These are phyloP conservation scores for Romanogobio albipinnatus DNA, from an alignment of 2,113 vertebrate genomes.

Conservation along the genomic window DNA sequence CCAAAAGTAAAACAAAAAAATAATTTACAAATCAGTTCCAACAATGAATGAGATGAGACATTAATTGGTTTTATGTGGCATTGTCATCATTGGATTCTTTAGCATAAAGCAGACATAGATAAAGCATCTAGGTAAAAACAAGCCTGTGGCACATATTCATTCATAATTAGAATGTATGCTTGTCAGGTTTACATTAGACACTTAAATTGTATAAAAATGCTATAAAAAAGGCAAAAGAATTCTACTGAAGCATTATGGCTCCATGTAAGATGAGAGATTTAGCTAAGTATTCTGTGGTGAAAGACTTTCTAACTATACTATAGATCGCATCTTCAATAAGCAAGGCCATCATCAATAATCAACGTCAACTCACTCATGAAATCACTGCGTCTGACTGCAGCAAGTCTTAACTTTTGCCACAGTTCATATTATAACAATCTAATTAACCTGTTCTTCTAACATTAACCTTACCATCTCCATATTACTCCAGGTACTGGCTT, in stretches of 20 bases:
- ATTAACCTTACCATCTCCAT: background rate
- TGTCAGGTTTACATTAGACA: background rate
- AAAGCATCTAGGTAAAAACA: constrained; percentile 11
- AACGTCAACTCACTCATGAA: background rate
- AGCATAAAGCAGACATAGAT: background rate
- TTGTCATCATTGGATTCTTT: constrained; percentile 9
- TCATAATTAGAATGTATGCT: background rate
- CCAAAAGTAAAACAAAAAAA: background rate
- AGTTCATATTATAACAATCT: background rate
- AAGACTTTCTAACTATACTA: background rate
- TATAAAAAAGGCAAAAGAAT: constrained; percentile 24
- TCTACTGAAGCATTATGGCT: background rate
- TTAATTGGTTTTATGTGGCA: constrained; percentile 6
- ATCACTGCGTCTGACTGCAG: no score
- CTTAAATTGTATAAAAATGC: constrained; percentile 12
- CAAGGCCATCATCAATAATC: background rate
- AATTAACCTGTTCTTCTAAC: background rate
- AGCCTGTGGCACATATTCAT: background rate
- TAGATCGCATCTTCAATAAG: background rate
- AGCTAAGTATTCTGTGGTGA: background rate
- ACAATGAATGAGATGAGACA: background rate
- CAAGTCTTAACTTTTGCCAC: background rate
- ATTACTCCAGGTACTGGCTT: background rate
- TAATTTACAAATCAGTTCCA: background rate
- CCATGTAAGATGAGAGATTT: background rate